Base-by-base conservation (phyloP, 2,113 vertebrate genomes). In the Tragelaphus buxtoni region DNA sequence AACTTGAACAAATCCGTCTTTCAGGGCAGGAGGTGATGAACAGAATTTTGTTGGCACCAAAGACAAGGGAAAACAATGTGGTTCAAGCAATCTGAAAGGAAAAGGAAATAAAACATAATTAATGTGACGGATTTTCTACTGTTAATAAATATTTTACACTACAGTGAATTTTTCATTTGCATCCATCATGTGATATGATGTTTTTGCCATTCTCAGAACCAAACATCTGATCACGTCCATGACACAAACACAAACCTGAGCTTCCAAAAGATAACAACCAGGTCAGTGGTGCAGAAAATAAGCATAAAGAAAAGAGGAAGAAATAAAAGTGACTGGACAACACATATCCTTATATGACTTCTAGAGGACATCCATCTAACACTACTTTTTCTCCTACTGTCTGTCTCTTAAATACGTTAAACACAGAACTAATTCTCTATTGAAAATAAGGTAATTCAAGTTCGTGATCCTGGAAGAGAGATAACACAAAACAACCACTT, bases 61-160 rank as follows among this genome's bases (percentile, higher is more conserved):
- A 47, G 99, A 98, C 91, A 99, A 97, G 97, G 99, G 97, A 98
- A 99, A 99, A 94, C 99, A 99, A 91, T 99, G 99, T 51, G 99
- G 99, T 95, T 99, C 99, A 97, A 99, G 99, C 85, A 98, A 98
- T 89, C 99, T 99, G 96, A 61, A 88, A 98, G 93, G 53, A 18
- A 97, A 97, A 97, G 13, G 83, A 92, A 98, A 93, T 42, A 77
- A 96, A 72, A 82, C 17, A 9, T 42, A 55, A 94, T 96, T 26
- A 90, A 76, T 58, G 0, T 60, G 58, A 72, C 20, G 42, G 9
- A 58, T 74, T 94, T 79, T 88, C 47, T 55, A 91, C 18, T 82
- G 53, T 7, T 30, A 93, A 74, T 30, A 51, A 55, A 84, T 32
- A 91, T 79, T 96, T 95, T 95, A 4, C 6, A 91, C 11, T 65